These are phyloP conservation scores for Nyctibius bracteatus DNA, from an alignment of 2,113 vertebrate species.

Conservation along the genomic window DNA sequence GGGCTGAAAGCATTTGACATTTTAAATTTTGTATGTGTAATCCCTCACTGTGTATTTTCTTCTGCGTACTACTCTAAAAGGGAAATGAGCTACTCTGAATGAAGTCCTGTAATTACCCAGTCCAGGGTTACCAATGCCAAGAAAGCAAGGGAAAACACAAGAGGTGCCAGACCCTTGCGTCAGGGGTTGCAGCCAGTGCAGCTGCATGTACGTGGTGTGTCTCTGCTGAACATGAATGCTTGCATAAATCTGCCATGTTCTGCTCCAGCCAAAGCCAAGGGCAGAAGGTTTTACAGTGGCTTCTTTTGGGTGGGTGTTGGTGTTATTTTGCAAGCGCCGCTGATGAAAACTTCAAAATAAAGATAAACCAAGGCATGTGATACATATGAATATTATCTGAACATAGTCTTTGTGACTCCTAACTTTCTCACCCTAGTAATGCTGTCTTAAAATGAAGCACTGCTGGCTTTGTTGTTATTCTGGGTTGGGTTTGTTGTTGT, in stretches of 20 bases:
- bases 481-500: neutral
- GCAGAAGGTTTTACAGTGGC: neutral
- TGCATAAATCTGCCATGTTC: neutral
- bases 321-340: neutral
- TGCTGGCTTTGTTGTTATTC: neutral
- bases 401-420: neutral
- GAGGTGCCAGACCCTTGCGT: neutral
- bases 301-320: neutral
- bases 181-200: neutral
- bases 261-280: neutral
- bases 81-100: neutral
- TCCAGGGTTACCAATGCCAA: neutral
- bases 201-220: fast-evolving
- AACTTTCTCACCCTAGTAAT: neutral
- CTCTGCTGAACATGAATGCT: neutral
- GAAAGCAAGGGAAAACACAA: neutral
- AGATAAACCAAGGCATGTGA: fast-evolving
- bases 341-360: neutral
- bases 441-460: neutral
- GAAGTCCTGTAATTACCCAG: neutral
- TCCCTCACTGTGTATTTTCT: neutral
- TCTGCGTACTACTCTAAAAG: neutral
- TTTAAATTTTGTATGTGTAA: neutral
- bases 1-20: neutral
- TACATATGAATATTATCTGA: fast-evolving